Base-by-base conservation (phyloP, 92 coral and sea anemone species). In the Montipora capitata region DNA sequence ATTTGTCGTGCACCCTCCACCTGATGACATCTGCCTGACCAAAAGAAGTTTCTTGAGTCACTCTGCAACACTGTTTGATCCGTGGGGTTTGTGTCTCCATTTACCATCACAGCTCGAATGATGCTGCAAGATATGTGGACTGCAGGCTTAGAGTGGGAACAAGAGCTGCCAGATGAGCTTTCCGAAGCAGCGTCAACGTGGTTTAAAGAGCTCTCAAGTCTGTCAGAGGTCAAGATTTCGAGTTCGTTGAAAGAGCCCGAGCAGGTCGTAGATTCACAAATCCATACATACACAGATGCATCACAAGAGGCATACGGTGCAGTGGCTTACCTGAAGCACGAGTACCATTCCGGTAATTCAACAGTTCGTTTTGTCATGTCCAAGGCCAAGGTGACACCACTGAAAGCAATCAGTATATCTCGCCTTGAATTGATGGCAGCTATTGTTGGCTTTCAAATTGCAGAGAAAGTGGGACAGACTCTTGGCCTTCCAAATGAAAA, bases 221-320 rank as follows among this genome's bases (percentile, higher is more conserved):
- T 80, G 62, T 14, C 76, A 3, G n/a, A 69, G 85, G 8, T 65
- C 41, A 57, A 65, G 42, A 65, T 65, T 20, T 41, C 70, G 9
- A 35, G 70, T 0, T 65, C 41, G 4, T 10, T 65, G 42, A 65
- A 65, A 41, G 70, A 27, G 0, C 42, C 42, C 13, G 41, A 27
- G 27, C 45, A 38, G 12, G 76, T 80, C 18, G 27, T 7, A 42
- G 76, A 80, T 40, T 80, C 77, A 2, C 85, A 48, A 80, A 76
- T 80, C 10, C 85, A 80, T 45, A 40, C 48, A n/a, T 76, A 75
- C 35, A 43, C 83, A 72, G 83, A 85, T 49, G 89, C 89, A 62
- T 84, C 62, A 4, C 67, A 3, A 9, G 67, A 62, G 16, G 67
- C 67, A 62, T 62, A 17, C 16, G 67, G 44, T 65, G 70, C 44